A percentile compares a stretch with the other conserved stretches of the same genome.
These are phyloP conservation scores for Trichogramma evanescens DNA, from an alignment of 2,888 invertebrate genomes.

Conservation along the genomic window DNA sequence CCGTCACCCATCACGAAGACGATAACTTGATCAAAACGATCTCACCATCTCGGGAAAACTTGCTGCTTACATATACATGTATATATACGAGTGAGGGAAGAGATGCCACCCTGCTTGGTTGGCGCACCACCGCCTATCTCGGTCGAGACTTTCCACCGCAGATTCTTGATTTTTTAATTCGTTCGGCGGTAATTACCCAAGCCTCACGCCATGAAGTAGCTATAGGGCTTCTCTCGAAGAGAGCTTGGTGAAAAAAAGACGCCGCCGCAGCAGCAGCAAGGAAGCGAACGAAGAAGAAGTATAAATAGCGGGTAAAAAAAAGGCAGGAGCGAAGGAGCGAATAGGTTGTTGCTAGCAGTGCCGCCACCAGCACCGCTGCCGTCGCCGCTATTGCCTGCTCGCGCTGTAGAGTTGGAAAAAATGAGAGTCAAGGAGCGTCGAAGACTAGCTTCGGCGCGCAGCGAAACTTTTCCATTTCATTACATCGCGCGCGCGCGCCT, in stretches of 20 bases:
- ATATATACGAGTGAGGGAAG: too few species aligned
- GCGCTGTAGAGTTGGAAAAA: not conserved
- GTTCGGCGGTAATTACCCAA: constrained; percentile 40
- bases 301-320: not conserved
- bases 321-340: not conserved
- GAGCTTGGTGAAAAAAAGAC: too few species aligned
- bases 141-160: constrained; percentile 5
- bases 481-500: constrained; percentile 30
- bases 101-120: constrained; percentile 21
- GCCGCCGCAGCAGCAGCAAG: not conserved
- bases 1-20: too few species aligned
- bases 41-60: not conserved
- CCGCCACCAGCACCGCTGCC: not conserved
- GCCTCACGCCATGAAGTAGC: too few species aligned
- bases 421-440: constrained; percentile 12
- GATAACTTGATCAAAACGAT: too few species aligned
- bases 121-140: constrained; percentile 24
- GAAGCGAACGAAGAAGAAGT: constrained; percentile 13
- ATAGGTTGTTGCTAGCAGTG: not conserved
- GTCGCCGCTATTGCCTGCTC: too few species aligned
- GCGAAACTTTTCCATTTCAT: constrained; percentile 46
- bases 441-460: constrained; percentile 26
- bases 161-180: constrained; percentile 42
- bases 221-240: too few species aligned
- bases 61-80: not conserved